A percentile compares a stretch with the other conserved stretches of the same genome.
Evolutionary conservation across 2,113 vertebrate species (phyloP).

Genomic region (Sylvia atricapilla): DNA sequence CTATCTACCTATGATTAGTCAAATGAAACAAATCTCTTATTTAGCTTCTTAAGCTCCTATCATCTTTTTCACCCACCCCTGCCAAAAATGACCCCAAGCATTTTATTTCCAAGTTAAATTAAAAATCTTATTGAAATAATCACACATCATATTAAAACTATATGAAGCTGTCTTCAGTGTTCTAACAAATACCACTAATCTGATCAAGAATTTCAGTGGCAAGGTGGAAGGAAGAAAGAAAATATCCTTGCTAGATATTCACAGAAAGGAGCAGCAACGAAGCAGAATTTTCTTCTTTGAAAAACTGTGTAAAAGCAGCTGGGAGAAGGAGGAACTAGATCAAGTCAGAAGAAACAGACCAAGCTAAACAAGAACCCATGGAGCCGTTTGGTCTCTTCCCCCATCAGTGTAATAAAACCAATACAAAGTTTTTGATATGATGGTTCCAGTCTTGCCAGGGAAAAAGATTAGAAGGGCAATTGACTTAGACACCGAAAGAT

Average conservation of each 20-base stretch:
- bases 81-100: not conserved
- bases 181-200: not conserved
- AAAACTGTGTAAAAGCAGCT: not conserved
- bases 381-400: not conserved
- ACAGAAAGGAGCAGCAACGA: not conserved
- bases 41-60: not conserved
- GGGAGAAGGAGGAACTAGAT: not conserved
- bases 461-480: not conserved
- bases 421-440: not conserved
- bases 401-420: not conserved
- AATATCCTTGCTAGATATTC: not conserved
- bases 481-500: not conserved
- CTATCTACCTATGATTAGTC: conserved; percentile 39
- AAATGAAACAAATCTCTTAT: conserved; percentile 55
- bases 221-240: not conserved
- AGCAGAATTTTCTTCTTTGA: not conserved
- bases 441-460: not conserved
- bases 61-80: not conserved
- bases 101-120: not conserved
- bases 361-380: not conserved
- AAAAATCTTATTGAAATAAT: not conserved
- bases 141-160: not conserved
- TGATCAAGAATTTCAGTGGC: not conserved
- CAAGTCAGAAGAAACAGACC: not conserved
- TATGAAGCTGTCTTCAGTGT: not conserved